Base-by-base conservation (phyloP, 2,113 vertebrate genomes). In the Haliaeetus leucogaster region DNA sequence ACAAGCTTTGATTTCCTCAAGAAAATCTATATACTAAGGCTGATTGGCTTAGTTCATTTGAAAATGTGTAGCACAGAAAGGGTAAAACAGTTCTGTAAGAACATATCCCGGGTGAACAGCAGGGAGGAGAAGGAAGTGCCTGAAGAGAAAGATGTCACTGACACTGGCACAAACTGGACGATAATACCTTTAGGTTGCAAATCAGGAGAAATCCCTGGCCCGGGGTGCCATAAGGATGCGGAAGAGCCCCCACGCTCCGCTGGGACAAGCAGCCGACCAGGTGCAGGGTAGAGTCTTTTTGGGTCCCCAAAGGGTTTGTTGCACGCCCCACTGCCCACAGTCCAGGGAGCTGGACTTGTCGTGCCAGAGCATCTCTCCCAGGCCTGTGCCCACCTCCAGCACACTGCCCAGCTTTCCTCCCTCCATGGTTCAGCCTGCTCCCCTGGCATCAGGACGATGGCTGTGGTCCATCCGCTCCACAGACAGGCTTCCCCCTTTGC, bases 221-320 rank as follows among this genome's bases (percentile, higher is more conserved):
- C 0, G 0, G 10, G 10, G 38, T 48, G 23, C 48, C 4, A 0
- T 10, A 11, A 81, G 43, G 68, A 36, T 43, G 36, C 80, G 22
- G 47, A 29, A 78, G 7, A 84, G 45, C 7, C 8, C 38, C 7
- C 23, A 38, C 45, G 25, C 15, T 26, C 32, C 11, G 4, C 13
- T 72, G 38, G 38, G 63, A 76, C 17, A 73, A 48, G 25, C 13
- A 81, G 56, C 17, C 1, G 0, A 47, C 45, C 19, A 16, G 7
- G 23, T 12, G 40, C 34, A 43, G 16, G 18, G 9, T n/a, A 62
- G 43, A 53, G 20, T 30, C 3, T 32, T 40, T 40, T 13, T 73
- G 74, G 17, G 2, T 78, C 7, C 23, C 52, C 74, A 43, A 5
- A 55, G 36, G 45, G 34, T 4, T 26, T 42, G 36, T 32, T 42